Evolutionary conservation across 2,113 vertebrate genomes (phyloP), one percentile per base, ranked within the genome.

Genomic region (Plotosus lineatus): DNA sequence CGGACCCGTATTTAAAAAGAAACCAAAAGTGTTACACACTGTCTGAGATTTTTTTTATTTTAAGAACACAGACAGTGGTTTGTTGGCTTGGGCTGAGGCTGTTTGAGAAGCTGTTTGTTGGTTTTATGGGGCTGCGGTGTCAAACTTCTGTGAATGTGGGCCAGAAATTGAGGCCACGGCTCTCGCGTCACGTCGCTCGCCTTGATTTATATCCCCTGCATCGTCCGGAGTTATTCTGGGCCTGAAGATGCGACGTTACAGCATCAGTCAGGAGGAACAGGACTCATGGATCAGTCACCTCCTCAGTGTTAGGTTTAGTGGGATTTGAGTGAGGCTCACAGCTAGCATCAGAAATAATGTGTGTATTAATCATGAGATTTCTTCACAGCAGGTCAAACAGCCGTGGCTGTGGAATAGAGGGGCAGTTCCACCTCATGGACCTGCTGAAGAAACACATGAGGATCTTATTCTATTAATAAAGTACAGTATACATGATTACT

Each of bases 91-190:
- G 36, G 33, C 3, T 48, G n/a, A 77, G 58, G 31, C 46, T 17
- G 58, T 48, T 28, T 3, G n/a, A 31, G 48, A 69, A 53, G 33
- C 63, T 46, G 51, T 83, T 17, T 73, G 68, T 31, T 50, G 46
- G 46, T 73, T 73, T 73, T 50, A 36, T 68, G 48, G n/a, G 48
- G 60, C 56, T 61, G 6, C 72, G 71, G 65, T 12, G 4, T 51
- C 46, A 51, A 23, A 56, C 78, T 65, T 28, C 65, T 75, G 81
- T 51, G 74, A 79, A 92, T 91, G 68, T 92, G 85, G 91, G 91
- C 88, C 92, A 87, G 75, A 86, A 90, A 93, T 89, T 89, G 88
- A 90, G 92, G 92, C 58, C 91, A 88, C 56, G 75, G 46, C 5
- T 38, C 85, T 83, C 79, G 23, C 82, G 26, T n/a, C 40, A 17